Conservation (phyloP, 2,797 vertebrate genomes). For the Setipinna tenuifilis region DNA sequence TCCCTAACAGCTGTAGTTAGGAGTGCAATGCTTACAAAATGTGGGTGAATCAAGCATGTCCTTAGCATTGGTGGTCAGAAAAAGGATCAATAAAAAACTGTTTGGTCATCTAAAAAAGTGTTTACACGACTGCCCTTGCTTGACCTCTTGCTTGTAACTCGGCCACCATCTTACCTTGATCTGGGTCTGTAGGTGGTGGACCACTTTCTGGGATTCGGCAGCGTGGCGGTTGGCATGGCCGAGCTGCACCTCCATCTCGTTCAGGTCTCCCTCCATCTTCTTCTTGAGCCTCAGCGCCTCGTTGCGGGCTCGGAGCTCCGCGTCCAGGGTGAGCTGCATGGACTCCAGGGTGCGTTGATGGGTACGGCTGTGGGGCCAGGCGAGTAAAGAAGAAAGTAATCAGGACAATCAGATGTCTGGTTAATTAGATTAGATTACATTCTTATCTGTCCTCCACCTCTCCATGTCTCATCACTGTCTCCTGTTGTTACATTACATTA, state of each 20-base stretch:
- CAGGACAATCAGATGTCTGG: background rate
- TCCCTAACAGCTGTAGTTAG: background rate
- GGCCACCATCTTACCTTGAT: slow-evolving; percentile 77
- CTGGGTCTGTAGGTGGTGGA: slow-evolving; percentile 85
- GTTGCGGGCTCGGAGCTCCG: slow-evolving; percentile 82
- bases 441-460: too few relatives aligned
- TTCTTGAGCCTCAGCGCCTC: slow-evolving; percentile 88
- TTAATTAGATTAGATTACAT: too few relatives aligned
- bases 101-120: too few relatives aligned
- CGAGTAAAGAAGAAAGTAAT: background rate
- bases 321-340: slow-evolving; percentile 85
- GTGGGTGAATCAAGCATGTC: too few relatives aligned
- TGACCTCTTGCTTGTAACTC: too few relatives aligned
- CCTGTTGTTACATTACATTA: too few relatives aligned
- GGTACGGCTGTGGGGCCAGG: slow-evolving; percentile 73
- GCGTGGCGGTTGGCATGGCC: slow-evolving; percentile 84
- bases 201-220: slow-evolving; percentile 81
- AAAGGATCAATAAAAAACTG: too few relatives aligned
- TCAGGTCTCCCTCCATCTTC: slow-evolving; percentile 94
- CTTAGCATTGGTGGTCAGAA: too few relatives aligned
- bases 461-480: too few relatives aligned
- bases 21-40: too few relatives aligned
- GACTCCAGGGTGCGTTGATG: slow-evolving; percentile 87
- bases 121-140: too few relatives aligned
- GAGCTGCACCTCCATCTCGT: slow-evolving; percentile 90